Evolutionary conservation across 1,140 invertebrate species (phyloP), one percentile per base, ranked within the genome.

Genomic region (Saccostrea echinata): DNA sequence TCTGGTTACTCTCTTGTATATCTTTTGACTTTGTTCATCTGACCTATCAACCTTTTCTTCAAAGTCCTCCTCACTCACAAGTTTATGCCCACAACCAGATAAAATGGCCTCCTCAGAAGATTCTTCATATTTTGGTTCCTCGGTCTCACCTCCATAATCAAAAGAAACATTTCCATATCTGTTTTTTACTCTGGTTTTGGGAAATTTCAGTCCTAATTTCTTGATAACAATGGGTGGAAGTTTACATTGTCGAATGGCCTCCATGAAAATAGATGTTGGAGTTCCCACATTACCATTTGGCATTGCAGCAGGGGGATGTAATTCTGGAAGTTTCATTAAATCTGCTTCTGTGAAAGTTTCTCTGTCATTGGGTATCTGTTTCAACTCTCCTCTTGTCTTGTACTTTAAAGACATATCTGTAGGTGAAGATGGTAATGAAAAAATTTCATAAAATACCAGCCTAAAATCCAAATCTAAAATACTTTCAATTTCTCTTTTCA

Each of bases 231-330:
- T 93, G 43, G 95, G 92, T 12, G 96, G 96, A 43, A 96, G 91
- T 86, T 93, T 90, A 92, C 96, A 96, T 61, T 94, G 88, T 68
- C 93, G 92, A 27, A 96, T 96, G 52, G 95, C 92, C 8, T 95
- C 91, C 53, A 96, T 86, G 91, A 96, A 96, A 68, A 94, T 92
- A 53, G 88, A 89, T 12, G 96, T 96, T 16, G 96, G 95, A 13
- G 96, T 96, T 33, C 96, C 96, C 71, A 96, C 96, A 94, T 96
- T 96, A 35, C 96, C 96, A 87, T 94, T 90, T 64, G 93, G 95
- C 95, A 96, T 95, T 6, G 95, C 86, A 85, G 91, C 87, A 35
- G 96, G 96, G 16, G 96, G 96, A 61, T 94, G 92, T 86, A 96
- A 90, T 90, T 96, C 96, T 83, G 94, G 91, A 61, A 96, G 90